Evolutionary conservation across 2,888 invertebrate species (phyloP).

Genomic region (Thecophora atra): DNA sequence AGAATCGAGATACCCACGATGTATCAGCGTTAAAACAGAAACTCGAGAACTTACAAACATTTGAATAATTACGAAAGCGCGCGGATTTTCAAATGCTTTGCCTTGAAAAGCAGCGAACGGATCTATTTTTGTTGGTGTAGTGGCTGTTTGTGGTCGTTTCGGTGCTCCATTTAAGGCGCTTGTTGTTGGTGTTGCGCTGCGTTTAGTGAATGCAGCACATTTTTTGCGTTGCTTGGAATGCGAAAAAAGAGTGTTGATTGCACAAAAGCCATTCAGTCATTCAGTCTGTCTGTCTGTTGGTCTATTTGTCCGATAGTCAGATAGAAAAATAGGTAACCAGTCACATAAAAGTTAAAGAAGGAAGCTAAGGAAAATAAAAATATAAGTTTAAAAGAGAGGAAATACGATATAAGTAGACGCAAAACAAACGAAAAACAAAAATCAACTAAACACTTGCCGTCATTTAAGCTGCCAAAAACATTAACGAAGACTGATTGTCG

Average conservation of each 20-base stretch:
- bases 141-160: not conserved
- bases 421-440: too few relatives aligned
- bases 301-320: not conserved
- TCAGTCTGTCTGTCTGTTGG: not conserved
- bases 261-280: slow-evolving; percentile 11
- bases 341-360: not conserved
- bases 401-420: too few relatives aligned
- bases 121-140: not conserved
- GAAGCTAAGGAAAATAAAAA: too few relatives aligned
- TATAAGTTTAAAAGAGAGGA: too few relatives aligned
- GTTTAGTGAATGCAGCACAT: not conserved
- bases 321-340: not conserved
- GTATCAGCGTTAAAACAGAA: too few relatives aligned
- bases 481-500: too few relatives aligned
- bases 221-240: slow-evolving; percentile 5
- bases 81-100: not conserved
- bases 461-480: too few relatives aligned
- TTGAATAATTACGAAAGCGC: not conserved
- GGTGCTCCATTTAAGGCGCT: not conserved
- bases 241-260: slow-evolving; percentile 26
- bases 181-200: not conserved
- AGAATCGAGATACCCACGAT: too few relatives aligned
- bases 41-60: not conserved
- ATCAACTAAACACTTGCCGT: too few relatives aligned
- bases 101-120: not conserved